Evolutionary conservation across 1,140 invertebrate genomes (phyloP).

Genomic region (Calliphora vicina): DNA sequence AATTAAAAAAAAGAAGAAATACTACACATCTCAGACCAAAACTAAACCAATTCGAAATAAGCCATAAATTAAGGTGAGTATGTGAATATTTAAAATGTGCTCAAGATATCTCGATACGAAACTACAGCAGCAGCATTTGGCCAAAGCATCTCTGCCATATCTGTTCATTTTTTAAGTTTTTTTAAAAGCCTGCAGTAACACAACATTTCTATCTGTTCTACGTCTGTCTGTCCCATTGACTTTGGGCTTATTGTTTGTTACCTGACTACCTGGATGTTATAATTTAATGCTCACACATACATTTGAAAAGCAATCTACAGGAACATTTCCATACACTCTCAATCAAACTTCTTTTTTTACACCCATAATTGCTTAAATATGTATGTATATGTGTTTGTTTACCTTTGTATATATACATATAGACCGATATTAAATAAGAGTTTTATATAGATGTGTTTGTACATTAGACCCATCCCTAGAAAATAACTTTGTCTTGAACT

Average conservation of each 20-base stretch:
- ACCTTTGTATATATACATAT: too few relatives aligned
- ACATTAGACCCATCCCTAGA: too few relatives aligned
- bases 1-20: background rate
- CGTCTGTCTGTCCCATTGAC: background rate
- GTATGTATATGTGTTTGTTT: too few relatives aligned
- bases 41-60: conserved; percentile 24
- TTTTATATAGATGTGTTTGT: too few relatives aligned
- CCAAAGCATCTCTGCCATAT: background rate
- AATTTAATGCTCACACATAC: background rate
- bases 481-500: too few relatives aligned
- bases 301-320: background rate
- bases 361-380: background rate
- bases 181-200: background rate
- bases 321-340: background rate
- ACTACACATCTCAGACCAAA: background rate
- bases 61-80: conserved; percentile 30
- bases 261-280: background rate
- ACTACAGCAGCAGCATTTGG: background rate
- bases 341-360: background rate
- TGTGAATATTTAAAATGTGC: conserved; percentile 17
- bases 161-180: background rate
- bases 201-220: background rate
- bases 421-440: too few relatives aligned
- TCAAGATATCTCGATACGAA: background rate
- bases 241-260: background rate